phyloP scores from a whole-genome alignment of 2,888 invertebrate species.

The Andrena minutula region DNA sequence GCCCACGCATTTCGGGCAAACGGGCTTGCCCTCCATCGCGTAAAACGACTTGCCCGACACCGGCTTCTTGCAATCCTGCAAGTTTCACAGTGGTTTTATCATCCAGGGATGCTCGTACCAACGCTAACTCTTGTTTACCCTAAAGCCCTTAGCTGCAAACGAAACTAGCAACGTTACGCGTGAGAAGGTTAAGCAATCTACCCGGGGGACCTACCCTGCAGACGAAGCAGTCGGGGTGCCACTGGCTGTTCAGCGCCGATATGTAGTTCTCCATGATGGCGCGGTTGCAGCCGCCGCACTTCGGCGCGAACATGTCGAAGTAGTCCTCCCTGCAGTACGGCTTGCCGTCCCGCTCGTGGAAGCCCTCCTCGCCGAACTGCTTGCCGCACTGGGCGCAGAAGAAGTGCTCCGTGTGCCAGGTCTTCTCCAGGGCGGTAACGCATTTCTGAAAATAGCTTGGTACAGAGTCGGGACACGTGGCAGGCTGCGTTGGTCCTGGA shows the following conservation, averaged over 20 bases:
- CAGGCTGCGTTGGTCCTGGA: no score
- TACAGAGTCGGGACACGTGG: no score
- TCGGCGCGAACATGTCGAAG: slow-evolving; percentile 99
- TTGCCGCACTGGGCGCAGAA: slow-evolving; percentile 99
- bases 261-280: slow-evolving; percentile 99
- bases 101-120: neutral
- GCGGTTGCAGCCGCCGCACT: slow-evolving; percentile 97
- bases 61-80: slow-evolving; percentile 96
- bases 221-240: slow-evolving; percentile 99
- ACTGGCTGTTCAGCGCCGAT: slow-evolving; percentile 98
- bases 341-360: slow-evolving; percentile 98
- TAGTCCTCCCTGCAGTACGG: slow-evolving; percentile 98
- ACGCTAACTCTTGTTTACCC: neutral
- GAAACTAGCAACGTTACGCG: neutral
- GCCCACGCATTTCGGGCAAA: slow-evolving; percentile 97
- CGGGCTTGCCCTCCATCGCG: slow-evolving; percentile 98
- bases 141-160: slow-evolving; percentile 19
- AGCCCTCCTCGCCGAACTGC: slow-evolving; percentile 98
- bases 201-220: slow-evolving; percentile 92
- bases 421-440: slow-evolving; percentile 98
- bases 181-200: neutral
- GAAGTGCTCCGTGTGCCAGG: slow-evolving; percentile 99
- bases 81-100: slow-evolving; percentile 64
- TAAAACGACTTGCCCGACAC: slow-evolving; percentile 98
- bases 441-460: slow-evolving; percentile 92